Base-by-base conservation (phyloP, 2,888 invertebrate genomes). In the Ellobium chinense region DNA sequence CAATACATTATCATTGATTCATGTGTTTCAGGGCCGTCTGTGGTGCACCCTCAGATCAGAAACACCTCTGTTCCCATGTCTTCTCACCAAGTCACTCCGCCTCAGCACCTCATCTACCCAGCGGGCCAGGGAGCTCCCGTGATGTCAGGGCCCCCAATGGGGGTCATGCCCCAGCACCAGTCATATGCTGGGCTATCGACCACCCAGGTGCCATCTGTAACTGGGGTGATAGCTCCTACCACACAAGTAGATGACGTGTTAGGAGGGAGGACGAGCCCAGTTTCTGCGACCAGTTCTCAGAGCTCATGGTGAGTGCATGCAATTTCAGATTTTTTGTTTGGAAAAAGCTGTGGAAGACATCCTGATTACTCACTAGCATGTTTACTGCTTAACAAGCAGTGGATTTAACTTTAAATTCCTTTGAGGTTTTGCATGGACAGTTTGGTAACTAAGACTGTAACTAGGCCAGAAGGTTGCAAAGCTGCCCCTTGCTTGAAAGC, bases 221-320 rank as follows among this genome's bases (percentile, higher is more conserved):
- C 56, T 31, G 76, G 65, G 56, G 21, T 72, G 72, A n/a, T n/a
- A n/a, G 31, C 2, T 39, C 65, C 39, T 5, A 37, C 2, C 9
- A n/a, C 60, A 29, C 77, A 58, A n/a, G 68, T 24, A 9, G 78
- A 78, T 12, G 78, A 78, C 5, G 65, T 31, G 1, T 9, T 70
- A 34, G 80, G 68, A 18, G 78, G 69, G 9, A 66, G 80, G 37
- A 68, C 80, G 1, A 80, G 80, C 29, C 80, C 80, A 4, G 80
- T 80, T 12, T 80, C 74, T 31, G 68, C 34, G 46, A 70, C 74
- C n/a, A 80, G 79, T 77, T 81, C 84, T 27, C 72, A 82, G 66
- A 83, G 84, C 24, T 86, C 85, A 66, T 81, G 86, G 86, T 86
- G 39, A 78, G n/a, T n/a, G n/a, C n/a, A n/a, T n/a, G n/a, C n/a